Evolutionary conservation across 2,113 vertebrate genomes (phyloP).

Genomic region (Coracopsis vasa): DNA sequence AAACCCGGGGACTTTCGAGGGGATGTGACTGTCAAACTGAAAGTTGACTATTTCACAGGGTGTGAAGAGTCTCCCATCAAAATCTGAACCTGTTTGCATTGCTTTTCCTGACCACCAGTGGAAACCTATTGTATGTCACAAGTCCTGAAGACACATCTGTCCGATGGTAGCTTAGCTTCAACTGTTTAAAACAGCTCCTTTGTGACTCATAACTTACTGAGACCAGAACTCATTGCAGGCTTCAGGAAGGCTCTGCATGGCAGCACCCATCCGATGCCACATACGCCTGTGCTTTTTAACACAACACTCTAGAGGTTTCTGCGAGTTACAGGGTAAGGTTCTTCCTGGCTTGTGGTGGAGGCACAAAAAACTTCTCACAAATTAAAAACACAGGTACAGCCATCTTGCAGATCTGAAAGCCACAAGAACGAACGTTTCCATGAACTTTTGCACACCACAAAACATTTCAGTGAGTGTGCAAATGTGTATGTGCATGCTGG

Average conservation of each 20-base stretch:
- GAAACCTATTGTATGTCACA: neutral
- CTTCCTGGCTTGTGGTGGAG: neutral
- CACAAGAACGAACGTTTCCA: neutral
- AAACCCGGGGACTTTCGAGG: neutral
- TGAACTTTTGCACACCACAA: neutral
- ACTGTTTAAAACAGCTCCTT: neutral
- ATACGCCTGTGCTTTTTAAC: neutral
- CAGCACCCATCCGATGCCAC: neutral
- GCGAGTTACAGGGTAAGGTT: neutral
- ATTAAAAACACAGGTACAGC: neutral
- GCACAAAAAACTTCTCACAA: neutral
- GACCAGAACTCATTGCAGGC: neutral
- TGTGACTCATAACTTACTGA: neutral
- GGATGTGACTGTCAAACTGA: neutral
- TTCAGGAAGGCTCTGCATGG: neutral
- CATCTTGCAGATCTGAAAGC: neutral
- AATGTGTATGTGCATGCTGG: rapidly evolving
- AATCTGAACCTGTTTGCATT: neutral
- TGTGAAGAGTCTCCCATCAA: neutral
- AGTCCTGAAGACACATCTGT: neutral
- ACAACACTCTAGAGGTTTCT: neutral
- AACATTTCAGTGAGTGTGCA: rapidly evolving
- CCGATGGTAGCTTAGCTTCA: neutral
- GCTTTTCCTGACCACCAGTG: neutral
- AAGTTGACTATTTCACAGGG: neutral